Conservation (phyloP, 2,797 vertebrate species). For the Brachyrhaphis roseni region DNA sequence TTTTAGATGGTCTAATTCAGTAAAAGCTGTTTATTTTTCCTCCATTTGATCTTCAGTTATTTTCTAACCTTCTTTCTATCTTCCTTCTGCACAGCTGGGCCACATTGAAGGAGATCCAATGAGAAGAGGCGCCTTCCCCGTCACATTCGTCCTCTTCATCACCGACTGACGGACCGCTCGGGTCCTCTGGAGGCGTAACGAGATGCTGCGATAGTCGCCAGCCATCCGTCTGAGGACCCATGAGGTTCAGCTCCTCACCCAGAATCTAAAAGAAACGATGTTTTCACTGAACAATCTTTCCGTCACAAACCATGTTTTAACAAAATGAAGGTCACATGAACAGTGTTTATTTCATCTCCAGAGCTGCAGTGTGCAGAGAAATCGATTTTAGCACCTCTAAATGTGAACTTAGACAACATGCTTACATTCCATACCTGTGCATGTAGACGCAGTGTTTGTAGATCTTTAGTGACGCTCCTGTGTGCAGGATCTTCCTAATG, state of each 20-base stretch:
- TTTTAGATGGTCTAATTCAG: not conserved
- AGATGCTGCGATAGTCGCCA: slow-evolving; percentile 1
- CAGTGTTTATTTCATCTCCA: slow-evolving; percentile 46
- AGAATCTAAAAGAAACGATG: slow-evolving; percentile 36
- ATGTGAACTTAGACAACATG: slow-evolving; percentile 63
- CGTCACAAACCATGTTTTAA: slow-evolving; percentile 54
- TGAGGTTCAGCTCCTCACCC: slow-evolving; percentile 34
- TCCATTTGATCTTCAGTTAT: not conserved
- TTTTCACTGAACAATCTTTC: slow-evolving; percentile 69
- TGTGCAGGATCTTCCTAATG: slow-evolving; percentile 50
- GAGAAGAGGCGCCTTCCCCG: slow-evolving; percentile 95
- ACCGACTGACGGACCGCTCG: slow-evolving; percentile 81
- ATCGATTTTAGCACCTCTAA: slow-evolving; percentile 41
- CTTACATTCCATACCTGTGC: slow-evolving; percentile 59
- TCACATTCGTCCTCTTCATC: slow-evolving; percentile 97
- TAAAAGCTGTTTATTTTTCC: not conserved
- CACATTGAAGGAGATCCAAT: slow-evolving; percentile 96
- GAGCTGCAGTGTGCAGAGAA: slow-evolving; percentile 39
- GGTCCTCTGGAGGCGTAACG: slow-evolving; percentile 35
- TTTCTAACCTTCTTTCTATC: slow-evolving; percentile 8
- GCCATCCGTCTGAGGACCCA: slow-evolving; percentile 29
- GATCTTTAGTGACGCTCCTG: slow-evolving; percentile 25
- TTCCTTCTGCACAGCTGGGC: slow-evolving; percentile 85
- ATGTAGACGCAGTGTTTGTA: slow-evolving; percentile 35
- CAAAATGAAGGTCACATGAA: slow-evolving; percentile 64